Evolutionary conservation across 2,888 invertebrate genomes (phyloP).

Genomic region (Chloroclystis v-ata): DNA sequence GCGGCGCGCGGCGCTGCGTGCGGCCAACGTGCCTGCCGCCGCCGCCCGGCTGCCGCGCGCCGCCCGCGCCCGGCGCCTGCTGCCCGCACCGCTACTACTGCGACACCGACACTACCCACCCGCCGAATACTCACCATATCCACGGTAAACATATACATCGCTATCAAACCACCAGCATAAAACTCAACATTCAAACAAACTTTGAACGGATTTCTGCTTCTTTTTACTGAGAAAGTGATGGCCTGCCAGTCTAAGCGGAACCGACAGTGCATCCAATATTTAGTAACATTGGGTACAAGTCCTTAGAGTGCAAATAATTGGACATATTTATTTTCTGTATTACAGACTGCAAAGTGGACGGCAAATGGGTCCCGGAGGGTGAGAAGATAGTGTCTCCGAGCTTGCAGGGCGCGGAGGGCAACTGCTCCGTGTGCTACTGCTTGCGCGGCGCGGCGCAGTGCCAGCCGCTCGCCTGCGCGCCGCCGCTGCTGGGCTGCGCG

Average conservation of each 20-base stretch:
- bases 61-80: constrained; percentile 81
- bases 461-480: constrained; percentile 86
- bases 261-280: too few relatives aligned
- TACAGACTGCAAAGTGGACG: constrained; percentile 82
- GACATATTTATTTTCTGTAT: constrained; percentile 11
- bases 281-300: too few relatives aligned
- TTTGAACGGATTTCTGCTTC: too few relatives aligned
- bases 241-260: too few relatives aligned
- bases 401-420: constrained; percentile 43
- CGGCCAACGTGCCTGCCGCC: constrained; percentile 88
- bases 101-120: constrained; percentile 24
- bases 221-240: too few relatives aligned
- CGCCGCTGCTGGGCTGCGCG: constrained; percentile 84
- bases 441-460: constrained; percentile 85
- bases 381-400: constrained; percentile 73
- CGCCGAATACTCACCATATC: constrained; percentile 32
- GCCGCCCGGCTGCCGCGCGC: constrained; percentile 83
- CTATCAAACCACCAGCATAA: too few relatives aligned
- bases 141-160: constrained; percentile 34
- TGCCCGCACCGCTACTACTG: constrained; percentile 90
- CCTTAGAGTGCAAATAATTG: too few relatives aligned
- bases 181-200: too few relatives aligned
- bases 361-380: constrained; percentile 82
- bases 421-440: constrained; percentile 90
- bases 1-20: constrained; percentile 85